A percentile compares a stretch with the other conserved stretches of the same genome.
Evolutionary conservation across 2,113 vertebrate genomes (phyloP).

Genomic region (Lichenostomus cassidix): DNA sequence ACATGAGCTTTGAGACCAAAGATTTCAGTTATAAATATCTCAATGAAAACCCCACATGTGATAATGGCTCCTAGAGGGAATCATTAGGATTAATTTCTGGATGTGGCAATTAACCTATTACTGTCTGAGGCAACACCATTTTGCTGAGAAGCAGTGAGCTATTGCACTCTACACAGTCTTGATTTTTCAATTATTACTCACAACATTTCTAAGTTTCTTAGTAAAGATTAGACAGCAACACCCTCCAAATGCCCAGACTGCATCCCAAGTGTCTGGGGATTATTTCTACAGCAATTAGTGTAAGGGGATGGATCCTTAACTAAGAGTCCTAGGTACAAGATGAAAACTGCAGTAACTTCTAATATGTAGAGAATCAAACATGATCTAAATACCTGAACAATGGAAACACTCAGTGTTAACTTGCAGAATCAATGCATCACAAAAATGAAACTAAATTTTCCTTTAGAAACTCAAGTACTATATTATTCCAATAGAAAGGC

Average conservation of each 20-base stretch:
- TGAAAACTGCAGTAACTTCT: neutral
- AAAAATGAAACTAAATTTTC: neutral
- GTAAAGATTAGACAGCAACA: neutral
- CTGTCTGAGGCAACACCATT: neutral
- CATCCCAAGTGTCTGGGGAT: neutral
- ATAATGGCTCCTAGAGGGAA: constrained; percentile 32
- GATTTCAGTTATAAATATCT: constrained; percentile 21
- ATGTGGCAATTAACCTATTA: constrained; percentile 49
- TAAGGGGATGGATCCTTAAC: neutral
- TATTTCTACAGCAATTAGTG: neutral
- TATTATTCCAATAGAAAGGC: neutral
- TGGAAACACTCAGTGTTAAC: neutral
- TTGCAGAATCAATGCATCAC: neutral
- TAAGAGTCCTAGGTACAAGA: neutral
- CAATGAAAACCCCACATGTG: neutral
- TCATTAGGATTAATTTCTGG: constrained; percentile 28
- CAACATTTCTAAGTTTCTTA: neutral
- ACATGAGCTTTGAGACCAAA: constrained; percentile 43
- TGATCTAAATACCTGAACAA: neutral
- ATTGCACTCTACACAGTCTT: neutral
- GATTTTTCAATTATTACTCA: neutral
- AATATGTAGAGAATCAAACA: neutral
- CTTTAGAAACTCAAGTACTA: neutral
- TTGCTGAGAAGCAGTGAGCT: neutral
- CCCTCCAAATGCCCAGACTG: neutral